phyloP scores from a whole-genome alignment of 2,797 vertebrate genomes.

The Pogonophryne albipinna region DNA sequence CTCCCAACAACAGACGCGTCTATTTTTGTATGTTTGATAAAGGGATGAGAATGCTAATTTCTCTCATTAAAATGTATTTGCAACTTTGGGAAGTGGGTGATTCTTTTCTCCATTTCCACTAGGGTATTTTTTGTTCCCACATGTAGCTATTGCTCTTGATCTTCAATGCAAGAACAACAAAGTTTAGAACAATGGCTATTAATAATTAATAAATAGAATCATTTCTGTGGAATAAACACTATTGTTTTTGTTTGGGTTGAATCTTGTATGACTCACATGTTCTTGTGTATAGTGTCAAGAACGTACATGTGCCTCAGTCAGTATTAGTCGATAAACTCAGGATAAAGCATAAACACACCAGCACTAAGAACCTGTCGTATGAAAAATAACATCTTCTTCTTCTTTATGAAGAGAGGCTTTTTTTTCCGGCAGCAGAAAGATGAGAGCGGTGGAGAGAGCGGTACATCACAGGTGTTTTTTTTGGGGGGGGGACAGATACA shows the following conservation, averaged over 20 bases:
- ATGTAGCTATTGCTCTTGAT: constrained; percentile 55
- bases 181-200: constrained; percentile 44
- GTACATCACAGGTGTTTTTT: not conserved
- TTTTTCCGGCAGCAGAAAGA: constrained; percentile 27
- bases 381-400: constrained; percentile 8
- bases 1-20: constrained; percentile 40
- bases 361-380: not conserved
- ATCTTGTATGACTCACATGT: not conserved
- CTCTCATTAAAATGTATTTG: constrained; percentile 78
- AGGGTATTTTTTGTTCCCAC: constrained; percentile 19
- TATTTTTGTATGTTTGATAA: constrained; percentile 72
- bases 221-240: constrained; percentile 39
- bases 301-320: constrained; percentile 4
- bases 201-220: too few relatives aligned
- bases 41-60: constrained; percentile 74
- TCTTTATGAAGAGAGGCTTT: not conserved
- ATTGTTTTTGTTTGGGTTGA: not conserved
- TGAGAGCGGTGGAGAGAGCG: constrained; percentile 4
- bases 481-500: not conserved
- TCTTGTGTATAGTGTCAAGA: constrained; percentile 26
- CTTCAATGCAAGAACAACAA: constrained; percentile 56
- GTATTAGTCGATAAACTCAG: not conserved
- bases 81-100: constrained; percentile 32
- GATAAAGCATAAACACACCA: not conserved
- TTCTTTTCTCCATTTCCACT: constrained; percentile 33